Evolutionary conservation across 2,888 invertebrate species (phyloP), one percentile per base, ranked within the genome.

Genomic region (Ommatoiulus sabulosus): DNA sequence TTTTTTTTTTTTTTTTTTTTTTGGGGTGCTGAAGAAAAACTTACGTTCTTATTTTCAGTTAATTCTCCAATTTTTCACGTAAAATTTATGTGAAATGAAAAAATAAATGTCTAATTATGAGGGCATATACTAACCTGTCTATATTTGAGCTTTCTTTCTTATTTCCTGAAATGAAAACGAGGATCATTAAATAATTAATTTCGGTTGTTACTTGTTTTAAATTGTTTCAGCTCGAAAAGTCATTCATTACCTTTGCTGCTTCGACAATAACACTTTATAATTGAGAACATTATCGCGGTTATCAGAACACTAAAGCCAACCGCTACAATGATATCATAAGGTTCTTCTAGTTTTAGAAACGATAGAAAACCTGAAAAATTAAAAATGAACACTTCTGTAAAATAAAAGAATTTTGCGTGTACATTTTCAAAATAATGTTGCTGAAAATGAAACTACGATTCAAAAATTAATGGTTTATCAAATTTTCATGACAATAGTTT

Each of bases 301-400:
- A 24, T 8, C 24, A 72, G 72, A 20, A 72, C 6, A 8, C 72
- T 24, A n/a, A 72, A 20, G 8, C 72, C 24, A 24, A 72, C 72
- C 72, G 24, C 7, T 72, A 72, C 1, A 72, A 72, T 17, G 17
- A 24, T 72, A 8, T 5, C 52, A 10, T 57, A 17, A 17, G 15
- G 57, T n/a, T 57, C 1, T 1, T 57, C 17, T 8, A 57, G 24
- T 7, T 57, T 10, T 10, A 72, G 46, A 46, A 46, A 46, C 46
- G 46, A 10, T 46, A 24, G 24, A 72, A 24, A 24, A 72, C 1
- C 24, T 24, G 72, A 0, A 72, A 8, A 24, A 72, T 72, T 5
- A 72, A 72, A 72, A 48, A 48, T 48, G 48, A 48, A 48, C 48
- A n/a, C n/a, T n/a, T n/a, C n/a, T n/a, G n/a, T n/a, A n/a, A n/a